Evolutionary conservation across 2,113 vertebrate species (phyloP), one percentile per base, ranked within the genome.

Genomic region (Pelodiscus sinensis): DNA sequence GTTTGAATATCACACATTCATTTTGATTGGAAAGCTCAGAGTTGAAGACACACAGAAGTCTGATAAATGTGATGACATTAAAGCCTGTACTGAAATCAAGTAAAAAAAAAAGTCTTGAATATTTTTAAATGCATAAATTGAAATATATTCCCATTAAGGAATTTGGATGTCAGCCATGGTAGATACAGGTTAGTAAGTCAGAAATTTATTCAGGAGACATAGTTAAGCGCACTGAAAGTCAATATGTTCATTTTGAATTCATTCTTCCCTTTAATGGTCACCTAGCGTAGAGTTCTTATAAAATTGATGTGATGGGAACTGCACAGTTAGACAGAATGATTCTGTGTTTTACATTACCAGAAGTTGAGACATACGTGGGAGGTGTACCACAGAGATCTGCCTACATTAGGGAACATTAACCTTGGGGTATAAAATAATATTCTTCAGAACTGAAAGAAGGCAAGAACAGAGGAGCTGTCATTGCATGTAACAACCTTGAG

Each of bases 31-130:
- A 89, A 91, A 71, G 89, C 86, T 94, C 90, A 93, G 84, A 96
- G 87, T 60, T 56, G 87, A 57, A 93, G 60, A 81, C 0, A 1
- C 31, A 60, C 88, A 24, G 68, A 31, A 79, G 94, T 94, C 94
- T 88, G 84, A 86, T 91, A 96, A 94, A 83, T 93, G 94, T 44
- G 85, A 87, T 80, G 91, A 93, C 82, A 91, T 88, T 87, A 92
- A 95, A 93, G 58, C 15, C 71, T 94, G 92, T 92, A 92, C 92
- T 84, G 77, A 85, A 85, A 91, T 88, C 71, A 85, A 57, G 38
- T 81, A 27, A 82, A 73, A 82, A 50, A 55, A 92, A 65, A 81
- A 58, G 6, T 1, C 78, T 87, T 73, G 62, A 90, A 95, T 58
- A 50, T 77, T 87, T 84, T 58, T 71, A 83, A 9, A 85, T 71